Percentiles rank a stretch among this genome's conserved stretches.
These are phyloP conservation scores for Apogon talboti DNA, from an alignment of 2,797 vertebrate species.

Conservation along the genomic window DNA sequence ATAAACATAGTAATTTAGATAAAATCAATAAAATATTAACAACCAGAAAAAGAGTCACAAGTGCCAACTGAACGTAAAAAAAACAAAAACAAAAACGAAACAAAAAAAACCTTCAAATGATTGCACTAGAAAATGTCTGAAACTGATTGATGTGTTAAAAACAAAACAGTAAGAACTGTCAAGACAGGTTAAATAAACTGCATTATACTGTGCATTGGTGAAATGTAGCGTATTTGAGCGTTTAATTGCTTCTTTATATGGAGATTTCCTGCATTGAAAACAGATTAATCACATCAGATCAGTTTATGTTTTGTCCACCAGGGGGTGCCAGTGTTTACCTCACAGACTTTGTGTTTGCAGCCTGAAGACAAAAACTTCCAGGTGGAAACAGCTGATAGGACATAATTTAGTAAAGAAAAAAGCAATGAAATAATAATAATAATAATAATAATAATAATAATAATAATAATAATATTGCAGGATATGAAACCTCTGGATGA, in stretches of 20 bases:
- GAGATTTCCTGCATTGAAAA: not conserved
- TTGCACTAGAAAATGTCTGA: not conserved
- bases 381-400: not conserved
- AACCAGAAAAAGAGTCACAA: no score
- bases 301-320: constrained; percentile 45
- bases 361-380: not conserved
- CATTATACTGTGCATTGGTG: no score
- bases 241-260: not conserved
- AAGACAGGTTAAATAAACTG: not conserved
- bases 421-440: not conserved
- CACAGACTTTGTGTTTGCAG: constrained; percentile 20
- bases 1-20: no score
- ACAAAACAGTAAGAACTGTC: no score
- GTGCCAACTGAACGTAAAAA: not conserved
- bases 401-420: not conserved
- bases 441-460: no score
- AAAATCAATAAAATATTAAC: no score
- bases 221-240: not conserved
- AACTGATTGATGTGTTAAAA: not conserved
- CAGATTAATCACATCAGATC: not conserved
- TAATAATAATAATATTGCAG: no score
- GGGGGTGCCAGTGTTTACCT: constrained; percentile 64
- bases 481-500: no score
- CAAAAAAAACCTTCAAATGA: no score
- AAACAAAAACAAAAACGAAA: not conserved